Percentiles rank a stretch among this genome's conserved stretches.
phyloP scores from a whole-genome alignment of 2,888 invertebrate genomes.

The Parascotia fuliginaria region DNA sequence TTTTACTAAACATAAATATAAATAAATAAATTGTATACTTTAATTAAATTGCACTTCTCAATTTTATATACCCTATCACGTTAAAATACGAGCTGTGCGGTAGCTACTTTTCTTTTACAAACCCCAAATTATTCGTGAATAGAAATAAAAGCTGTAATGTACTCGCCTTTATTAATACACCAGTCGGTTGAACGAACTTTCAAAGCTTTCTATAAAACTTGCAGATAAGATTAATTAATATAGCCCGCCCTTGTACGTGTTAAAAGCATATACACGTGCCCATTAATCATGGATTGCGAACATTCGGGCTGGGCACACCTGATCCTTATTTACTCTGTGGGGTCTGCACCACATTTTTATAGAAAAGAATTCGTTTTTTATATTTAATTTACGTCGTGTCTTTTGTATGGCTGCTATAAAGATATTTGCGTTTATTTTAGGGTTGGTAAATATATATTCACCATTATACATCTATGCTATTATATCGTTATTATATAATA shows the following conservation, averaged over 20 bases:
- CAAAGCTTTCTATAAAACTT: conserved; percentile 36
- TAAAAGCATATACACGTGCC: conserved; percentile 33
- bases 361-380: conserved; percentile 23
- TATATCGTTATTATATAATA: background rate
- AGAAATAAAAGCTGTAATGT: too few relatives aligned
- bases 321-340: conserved; percentile 35
- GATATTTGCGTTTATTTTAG: conserved; percentile 37
- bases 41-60: too few relatives aligned
- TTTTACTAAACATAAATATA: too few relatives aligned
- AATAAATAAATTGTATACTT: too few relatives aligned
- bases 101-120: background rate
- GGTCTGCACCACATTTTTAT: conserved; percentile 9
- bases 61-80: too few relatives aligned
- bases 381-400: conserved; percentile 34
- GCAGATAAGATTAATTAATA: conserved; percentile 43
- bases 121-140: background rate
- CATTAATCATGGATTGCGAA: conserved; percentile 40
- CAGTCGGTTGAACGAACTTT: conserved; percentile 14
- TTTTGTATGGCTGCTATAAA: conserved; percentile 43
- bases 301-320: conserved; percentile 32
- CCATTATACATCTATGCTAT: background rate
- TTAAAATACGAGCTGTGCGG: too few relatives aligned
- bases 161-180: conserved; percentile 23
- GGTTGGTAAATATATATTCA: conserved; percentile 18
- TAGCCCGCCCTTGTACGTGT: conserved; percentile 23